Evolutionary conservation across 1,140 invertebrate species (phyloP).

Genomic region (Apis cerana): DNA sequence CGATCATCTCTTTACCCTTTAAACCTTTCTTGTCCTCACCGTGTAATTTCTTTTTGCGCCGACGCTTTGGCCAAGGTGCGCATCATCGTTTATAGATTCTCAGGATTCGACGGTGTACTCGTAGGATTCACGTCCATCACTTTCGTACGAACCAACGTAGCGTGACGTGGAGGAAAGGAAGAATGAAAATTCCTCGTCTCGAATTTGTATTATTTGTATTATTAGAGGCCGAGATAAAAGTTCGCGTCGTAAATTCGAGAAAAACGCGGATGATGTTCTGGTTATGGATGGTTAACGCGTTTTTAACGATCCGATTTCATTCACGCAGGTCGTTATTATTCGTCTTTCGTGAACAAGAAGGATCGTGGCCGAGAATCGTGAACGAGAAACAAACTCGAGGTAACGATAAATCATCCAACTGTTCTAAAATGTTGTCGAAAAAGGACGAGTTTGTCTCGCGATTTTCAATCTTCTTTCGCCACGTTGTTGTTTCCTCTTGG

Average conservation of each 20-base stretch:
- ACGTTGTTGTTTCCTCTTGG: not conserved
- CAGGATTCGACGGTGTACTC: constrained; percentile 32
- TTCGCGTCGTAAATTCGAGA: not conserved
- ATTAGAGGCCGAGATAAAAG: not conserved
- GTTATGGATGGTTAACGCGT: no score
- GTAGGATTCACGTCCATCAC: constrained; percentile 40
- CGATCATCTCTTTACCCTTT: not conserved
- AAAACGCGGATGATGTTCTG: no score
- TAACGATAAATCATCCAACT: constrained; percentile 21
- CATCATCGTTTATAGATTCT: constrained; percentile 40
- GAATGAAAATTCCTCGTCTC: not conserved
- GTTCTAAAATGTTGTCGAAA: constrained; percentile 28
- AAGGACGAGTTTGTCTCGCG: constrained; percentile 37
- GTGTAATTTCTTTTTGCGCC: constrained; percentile 1
- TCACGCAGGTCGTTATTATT: no score
- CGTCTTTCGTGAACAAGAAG: no score
- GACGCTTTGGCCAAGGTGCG: constrained; percentile 2
- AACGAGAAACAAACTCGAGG: no score
- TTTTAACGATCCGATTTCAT: no score
- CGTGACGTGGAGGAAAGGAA: constrained; percentile 10
- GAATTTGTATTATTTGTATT: not conserved
- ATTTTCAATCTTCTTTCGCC: not conserved
- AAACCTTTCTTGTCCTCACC: not conserved
- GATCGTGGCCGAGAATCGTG: no score
- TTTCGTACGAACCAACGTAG: constrained; percentile 21